Conservation (phyloP, 2,113 vertebrate genomes). For the Engystomops pustulosus region DNA sequence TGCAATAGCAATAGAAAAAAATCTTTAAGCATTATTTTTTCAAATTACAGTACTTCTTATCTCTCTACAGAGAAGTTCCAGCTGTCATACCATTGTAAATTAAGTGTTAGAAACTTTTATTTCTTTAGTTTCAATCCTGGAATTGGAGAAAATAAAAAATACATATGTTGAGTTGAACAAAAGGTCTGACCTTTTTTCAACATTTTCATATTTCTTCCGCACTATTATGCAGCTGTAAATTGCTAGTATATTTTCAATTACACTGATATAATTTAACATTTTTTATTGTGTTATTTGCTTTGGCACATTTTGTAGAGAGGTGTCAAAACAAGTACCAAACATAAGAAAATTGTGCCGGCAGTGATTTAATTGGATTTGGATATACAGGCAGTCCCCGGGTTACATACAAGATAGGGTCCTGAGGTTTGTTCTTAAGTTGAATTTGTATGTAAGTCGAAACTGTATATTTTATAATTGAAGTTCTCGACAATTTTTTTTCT, state of each 20-base stretch:
- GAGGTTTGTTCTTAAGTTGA: too few relatives aligned
- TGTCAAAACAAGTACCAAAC: conserved; percentile 43
- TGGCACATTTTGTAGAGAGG: conserved; percentile 13
- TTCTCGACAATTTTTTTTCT: too few relatives aligned
- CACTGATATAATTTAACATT: not conserved
- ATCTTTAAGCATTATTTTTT: not conserved
- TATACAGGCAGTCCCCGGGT: not conserved
- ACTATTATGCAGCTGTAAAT: conserved; percentile 54
- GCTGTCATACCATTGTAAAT: conserved; percentile 52
- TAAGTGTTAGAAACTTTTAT: conserved; percentile 53
- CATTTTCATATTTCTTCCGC: not conserved
- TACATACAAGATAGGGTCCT: not conserved
- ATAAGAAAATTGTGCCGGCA: conserved; percentile 6
- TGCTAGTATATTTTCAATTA: conserved; percentile 45
- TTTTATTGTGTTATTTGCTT: conserved; percentile 43
- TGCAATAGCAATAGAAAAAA: conserved; percentile 52
- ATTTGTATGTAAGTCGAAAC: too few relatives aligned
- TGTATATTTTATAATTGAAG: too few relatives aligned
- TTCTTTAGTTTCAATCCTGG: conserved; percentile 36
- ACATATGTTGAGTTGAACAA: conserved; percentile 33
- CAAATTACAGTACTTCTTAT: conserved; percentile 49
- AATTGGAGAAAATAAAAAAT: not conserved
- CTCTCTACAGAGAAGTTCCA: conserved; percentile 36
- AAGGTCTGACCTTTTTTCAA: conserved; percentile 41
- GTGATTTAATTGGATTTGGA: conserved; percentile 17